phyloP scores from a whole-genome alignment of 2,797 vertebrate genomes.

The Hyperoplus immaculatus region DNA sequence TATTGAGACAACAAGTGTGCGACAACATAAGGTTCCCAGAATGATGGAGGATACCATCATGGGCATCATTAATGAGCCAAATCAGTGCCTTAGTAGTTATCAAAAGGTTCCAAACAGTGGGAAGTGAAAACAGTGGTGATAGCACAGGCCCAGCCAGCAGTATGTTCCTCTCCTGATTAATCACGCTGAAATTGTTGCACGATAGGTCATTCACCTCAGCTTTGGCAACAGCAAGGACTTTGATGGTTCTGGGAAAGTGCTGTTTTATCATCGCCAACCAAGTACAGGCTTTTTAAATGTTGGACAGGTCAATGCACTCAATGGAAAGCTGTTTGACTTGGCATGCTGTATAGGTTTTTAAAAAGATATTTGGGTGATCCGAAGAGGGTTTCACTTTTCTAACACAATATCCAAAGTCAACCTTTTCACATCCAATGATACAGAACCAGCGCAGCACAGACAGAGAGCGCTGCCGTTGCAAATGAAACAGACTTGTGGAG shows the following conservation, averaged over 20 bases:
- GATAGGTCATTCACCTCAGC: conserved; percentile 76
- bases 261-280: conserved; percentile 76
- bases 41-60: conserved; percentile 82
- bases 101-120: conserved; percentile 73
- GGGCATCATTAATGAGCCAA: conserved; percentile 78
- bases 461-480: conserved; percentile 69
- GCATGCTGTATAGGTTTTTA: conserved; percentile 67
- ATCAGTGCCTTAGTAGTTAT: conserved; percentile 68
- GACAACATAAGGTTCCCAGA: conserved; percentile 71
- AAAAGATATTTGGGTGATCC: conserved; percentile 79
- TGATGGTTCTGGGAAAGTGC: conserved; percentile 78
- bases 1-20: conserved; percentile 67
- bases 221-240: conserved; percentile 67
- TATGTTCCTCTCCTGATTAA: conserved; percentile 70
- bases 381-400: conserved; percentile 78
- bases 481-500: conserved; percentile 75
- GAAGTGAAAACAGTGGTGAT: conserved; percentile 70
- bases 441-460: conserved; percentile 65
- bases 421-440: conserved; percentile 82
- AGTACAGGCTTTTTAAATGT: conserved; percentile 61
- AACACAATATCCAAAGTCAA: conserved; percentile 82
- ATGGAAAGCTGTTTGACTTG: conserved; percentile 82
- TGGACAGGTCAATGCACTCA: conserved; percentile 81
- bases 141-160: conserved; percentile 51
- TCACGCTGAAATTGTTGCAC: conserved; percentile 69